Percentiles rank a stretch among this genome's conserved stretches.
phyloP scores from a whole-genome alignment of 2,113 vertebrate genomes.

The Peromyscus leucopus region DNA sequence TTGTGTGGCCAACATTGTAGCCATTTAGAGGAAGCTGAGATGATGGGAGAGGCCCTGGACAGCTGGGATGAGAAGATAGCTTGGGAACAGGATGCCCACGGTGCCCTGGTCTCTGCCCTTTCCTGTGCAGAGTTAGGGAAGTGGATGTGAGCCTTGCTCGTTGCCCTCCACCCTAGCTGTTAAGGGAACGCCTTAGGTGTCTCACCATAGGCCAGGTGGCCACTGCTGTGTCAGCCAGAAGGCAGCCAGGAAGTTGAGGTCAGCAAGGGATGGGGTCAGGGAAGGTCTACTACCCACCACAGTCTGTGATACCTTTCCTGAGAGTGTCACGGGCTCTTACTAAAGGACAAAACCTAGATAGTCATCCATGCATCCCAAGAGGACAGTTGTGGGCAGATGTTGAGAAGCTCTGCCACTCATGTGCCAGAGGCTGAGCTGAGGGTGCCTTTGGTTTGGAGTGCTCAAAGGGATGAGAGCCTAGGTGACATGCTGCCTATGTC shows the following conservation, averaged over 20 bases:
- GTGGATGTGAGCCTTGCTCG: constrained; percentile 43
- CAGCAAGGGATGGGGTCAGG: constrained; percentile 15
- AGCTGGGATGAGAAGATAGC: constrained; percentile 22
- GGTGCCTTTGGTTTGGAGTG: not conserved
- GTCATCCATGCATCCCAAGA: not conserved
- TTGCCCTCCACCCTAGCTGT: not conserved
- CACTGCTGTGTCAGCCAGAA: constrained; percentile 32
- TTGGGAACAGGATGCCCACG: constrained; percentile 68
- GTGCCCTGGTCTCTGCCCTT: constrained; percentile 29
- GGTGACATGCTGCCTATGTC: not conserved
- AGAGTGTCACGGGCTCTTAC: not conserved
- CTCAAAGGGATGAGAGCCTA: not conserved
- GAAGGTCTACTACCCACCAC: constrained; percentile 4
- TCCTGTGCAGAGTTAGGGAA: constrained; percentile 52
- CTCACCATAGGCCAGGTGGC: not conserved
- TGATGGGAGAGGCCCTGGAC: not conserved
- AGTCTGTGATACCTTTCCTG: not conserved
- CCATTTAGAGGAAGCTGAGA: constrained; percentile 20
- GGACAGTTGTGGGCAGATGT: not conserved
- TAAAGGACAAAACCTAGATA: not conserved
- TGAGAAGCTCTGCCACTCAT: not conserved
- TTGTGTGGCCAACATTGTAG: not conserved
- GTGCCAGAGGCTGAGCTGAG: not conserved
- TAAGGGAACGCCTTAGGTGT: constrained; percentile 16
- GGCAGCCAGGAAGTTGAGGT: constrained; percentile 57